A percentile compares a stretch with the other conserved stretches of the same genome.
Evolutionary conservation across 1,140 invertebrate species (phyloP).

Genomic region (Drosophila nannoptera): DNA sequence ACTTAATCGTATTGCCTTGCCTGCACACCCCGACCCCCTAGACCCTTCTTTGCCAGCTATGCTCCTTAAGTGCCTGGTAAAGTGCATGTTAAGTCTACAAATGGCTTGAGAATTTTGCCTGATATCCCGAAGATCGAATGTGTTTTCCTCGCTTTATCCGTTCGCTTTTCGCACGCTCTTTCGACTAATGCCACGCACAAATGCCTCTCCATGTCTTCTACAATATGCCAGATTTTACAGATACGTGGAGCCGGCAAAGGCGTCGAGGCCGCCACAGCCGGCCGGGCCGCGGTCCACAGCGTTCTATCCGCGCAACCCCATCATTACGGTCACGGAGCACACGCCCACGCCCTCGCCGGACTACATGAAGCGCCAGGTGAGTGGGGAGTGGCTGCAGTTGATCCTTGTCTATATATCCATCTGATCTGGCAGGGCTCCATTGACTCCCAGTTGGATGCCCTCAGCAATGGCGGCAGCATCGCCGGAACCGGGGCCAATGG

Average conservation of each 20-base stretch:
- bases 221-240: slow-evolving; percentile 78
- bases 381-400: background rate
- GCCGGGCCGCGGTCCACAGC: slow-evolving; percentile 64
- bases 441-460: slow-evolving; percentile 88
- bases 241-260: slow-evolving; percentile 76
- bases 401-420: slow-evolving; percentile 2
- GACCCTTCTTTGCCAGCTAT: background rate
- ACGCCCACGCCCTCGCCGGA: slow-evolving; percentile 93
- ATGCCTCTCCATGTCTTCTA: slow-evolving; percentile 52
- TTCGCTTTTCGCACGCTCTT: slow-evolving; percentile 52
- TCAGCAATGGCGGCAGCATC: slow-evolving; percentile 82
- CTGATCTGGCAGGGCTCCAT: slow-evolving; percentile 83
- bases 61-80: background rate
- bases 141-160: background rate
- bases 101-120: background rate
- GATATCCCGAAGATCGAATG: background rate
- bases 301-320: slow-evolving; percentile 87
- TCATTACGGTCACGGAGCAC: slow-evolving; percentile 97
- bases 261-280: slow-evolving; percentile 61
- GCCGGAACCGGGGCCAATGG: slow-evolving; percentile 59
- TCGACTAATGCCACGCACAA: slow-evolving; percentile 64
- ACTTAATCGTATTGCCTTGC: slow-evolving; percentile 31
- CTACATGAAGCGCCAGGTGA: slow-evolving; percentile 87
- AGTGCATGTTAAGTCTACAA: slow-evolving; percentile 9
- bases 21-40: slow-evolving; percentile 5